Percentiles rank a stretch among this genome's conserved stretches.
Evolutionary conservation across 1,140 invertebrate genomes (phyloP).

Genomic region (Trialeurodes vaporariorum): DNA sequence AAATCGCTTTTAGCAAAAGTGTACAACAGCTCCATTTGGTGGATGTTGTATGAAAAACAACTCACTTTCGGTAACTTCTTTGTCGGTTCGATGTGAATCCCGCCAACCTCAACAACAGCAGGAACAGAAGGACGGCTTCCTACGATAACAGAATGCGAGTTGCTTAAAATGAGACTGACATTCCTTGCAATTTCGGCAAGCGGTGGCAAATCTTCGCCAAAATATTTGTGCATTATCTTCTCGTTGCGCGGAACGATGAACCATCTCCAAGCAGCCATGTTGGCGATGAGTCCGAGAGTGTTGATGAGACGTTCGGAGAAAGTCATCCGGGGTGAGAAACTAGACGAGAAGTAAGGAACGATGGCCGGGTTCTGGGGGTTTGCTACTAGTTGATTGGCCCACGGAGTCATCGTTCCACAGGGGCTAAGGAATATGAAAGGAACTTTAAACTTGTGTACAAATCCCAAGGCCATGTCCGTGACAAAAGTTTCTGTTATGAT

Average conservation of each 20-base stretch:
- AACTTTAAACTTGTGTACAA: slow-evolving; percentile 33
- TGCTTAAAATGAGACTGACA: slow-evolving; percentile 25
- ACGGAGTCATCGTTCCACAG: slow-evolving; percentile 20
- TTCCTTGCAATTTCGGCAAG: slow-evolving; percentile 26
- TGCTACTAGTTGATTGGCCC: slow-evolving; percentile 34
- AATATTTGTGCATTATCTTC: slow-evolving; percentile 10
- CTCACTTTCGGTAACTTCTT: neutral
- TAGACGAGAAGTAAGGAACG: no score
- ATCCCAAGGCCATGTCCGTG: slow-evolving; percentile 22
- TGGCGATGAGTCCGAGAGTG: no score
- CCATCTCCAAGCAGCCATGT: no score
- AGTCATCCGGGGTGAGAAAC: no score
- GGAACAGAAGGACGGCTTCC: slow-evolving; percentile 25
- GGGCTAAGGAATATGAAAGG: slow-evolving; percentile 35
- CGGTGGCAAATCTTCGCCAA: slow-evolving; percentile 17
- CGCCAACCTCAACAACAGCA: slow-evolving; percentile 28
- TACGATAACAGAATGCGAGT: no score
- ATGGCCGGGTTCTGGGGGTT: slow-evolving; percentile 23
- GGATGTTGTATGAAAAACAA: no score
- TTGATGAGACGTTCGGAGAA: no score
- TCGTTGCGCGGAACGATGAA: no score
- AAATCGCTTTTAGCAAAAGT: no score
- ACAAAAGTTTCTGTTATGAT: slow-evolving; percentile 23
- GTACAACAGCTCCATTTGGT: no score
- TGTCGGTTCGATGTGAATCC: slow-evolving; percentile 12